Evolutionary conservation across 1,140 invertebrate species (phyloP), one percentile per base, ranked within the genome.

Genomic region (Bombus breviceps): DNA sequence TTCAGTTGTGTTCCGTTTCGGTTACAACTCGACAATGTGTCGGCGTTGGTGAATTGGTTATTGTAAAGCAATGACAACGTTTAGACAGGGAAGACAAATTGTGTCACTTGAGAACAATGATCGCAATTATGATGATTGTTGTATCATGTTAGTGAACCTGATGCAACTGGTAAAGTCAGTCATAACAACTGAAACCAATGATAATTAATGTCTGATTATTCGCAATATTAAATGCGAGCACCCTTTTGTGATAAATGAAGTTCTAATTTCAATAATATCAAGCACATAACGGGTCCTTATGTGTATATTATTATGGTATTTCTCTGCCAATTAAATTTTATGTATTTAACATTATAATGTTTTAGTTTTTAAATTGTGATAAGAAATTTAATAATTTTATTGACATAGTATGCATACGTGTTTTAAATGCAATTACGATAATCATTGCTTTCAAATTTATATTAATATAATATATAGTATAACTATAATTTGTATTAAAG

Each of bases 91-190:
- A 83, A 79, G 88, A 89, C 84, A 89, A 89, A 89, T 89, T 75
- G 85, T 73, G 80, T 89, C 88, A 89, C 80, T 79, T 86, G 59
- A 86, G 76, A 81, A 89, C 88, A 89, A 89, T 89, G 81, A 85
- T 76, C 75, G 76, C 72, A 89, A 89, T 89, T 89, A 89, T 64
- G 43, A 76, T 43, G 43, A 88, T 79, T 69, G 87, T 85, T 79
- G 75, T 64, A 64, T 80, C 78, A 59, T 68, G 83, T 43, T 83
- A 47, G 32, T 57, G 39, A 39, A 79, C 57, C 62, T 66, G 72
- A 28, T 66, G 73, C 43, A 78, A 86, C 74, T 86, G 84, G 85
- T 81, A 72, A 64, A 72, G 57, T 53, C 66, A 32, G 12, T 34
- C 6, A 37, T 15, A 41, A 37, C 59, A 83, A 77, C 72, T 72